Conservation (phyloP, 1,140 invertebrate genomes). For the Nephotettix cincticeps region DNA sequence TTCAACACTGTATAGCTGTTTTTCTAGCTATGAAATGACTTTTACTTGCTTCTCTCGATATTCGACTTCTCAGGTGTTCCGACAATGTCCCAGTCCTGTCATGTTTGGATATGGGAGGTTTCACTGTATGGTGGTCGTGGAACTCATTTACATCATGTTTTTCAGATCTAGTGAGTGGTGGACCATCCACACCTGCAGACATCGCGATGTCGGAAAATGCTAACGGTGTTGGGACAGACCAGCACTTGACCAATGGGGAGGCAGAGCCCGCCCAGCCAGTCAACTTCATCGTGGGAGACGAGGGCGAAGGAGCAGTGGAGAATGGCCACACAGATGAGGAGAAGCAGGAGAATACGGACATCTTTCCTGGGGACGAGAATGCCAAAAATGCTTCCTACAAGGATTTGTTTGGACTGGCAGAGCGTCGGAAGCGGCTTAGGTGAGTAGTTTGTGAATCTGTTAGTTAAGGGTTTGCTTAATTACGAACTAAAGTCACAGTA, state of each 20-base stretch:
- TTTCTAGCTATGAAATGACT: no score
- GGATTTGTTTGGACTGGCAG: conserved; percentile 50
- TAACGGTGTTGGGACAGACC: not conserved
- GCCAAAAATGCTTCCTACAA: conserved; percentile 42
- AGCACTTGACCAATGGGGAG: not conserved
- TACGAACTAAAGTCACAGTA: not conserved
- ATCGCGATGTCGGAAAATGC: not conserved
- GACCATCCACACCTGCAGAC: not conserved
- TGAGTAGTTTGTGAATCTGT: conserved; percentile 40
- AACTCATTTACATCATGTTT: not conserved
- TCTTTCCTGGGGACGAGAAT: conserved; percentile 46
- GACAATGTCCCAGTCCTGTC: no score
- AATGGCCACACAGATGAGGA: conserved; percentile 41
- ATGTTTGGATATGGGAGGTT: no score
- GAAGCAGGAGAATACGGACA: conserved; percentile 51
- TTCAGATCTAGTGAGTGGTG: not conserved
- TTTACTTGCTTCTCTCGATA: not conserved
- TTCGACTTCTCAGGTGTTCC: not conserved
- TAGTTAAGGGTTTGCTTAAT: not conserved
- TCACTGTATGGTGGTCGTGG: not conserved
- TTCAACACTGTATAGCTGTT: no score
- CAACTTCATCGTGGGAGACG: conserved; percentile 53
- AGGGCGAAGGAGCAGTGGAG: conserved; percentile 32
- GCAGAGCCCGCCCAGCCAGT: conserved; percentile 38
- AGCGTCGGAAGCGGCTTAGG: conserved; percentile 55